Base-by-base conservation (phyloP, 2,888 invertebrate species). In the Girardia tigrina region DNA sequence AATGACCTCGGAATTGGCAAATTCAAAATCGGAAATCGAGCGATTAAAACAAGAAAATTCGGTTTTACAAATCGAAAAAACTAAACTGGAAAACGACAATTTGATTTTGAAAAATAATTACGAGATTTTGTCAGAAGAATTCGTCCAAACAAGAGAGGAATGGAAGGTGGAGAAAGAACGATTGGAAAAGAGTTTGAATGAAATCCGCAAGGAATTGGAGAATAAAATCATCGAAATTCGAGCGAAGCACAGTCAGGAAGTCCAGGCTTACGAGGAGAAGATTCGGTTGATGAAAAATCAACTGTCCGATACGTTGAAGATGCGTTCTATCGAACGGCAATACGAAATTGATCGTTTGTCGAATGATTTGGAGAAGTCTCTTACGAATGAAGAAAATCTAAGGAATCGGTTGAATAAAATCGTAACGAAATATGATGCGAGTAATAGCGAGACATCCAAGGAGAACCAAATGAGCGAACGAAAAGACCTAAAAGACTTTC, bases 221-320 rank as follows among this genome's bases (percentile, higher is more conserved):
- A 56, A 56, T n/a, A 56, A 56, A n/a, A 56, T 56, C n/a, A 56
- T 56, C n/a, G 56, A 56, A 56, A 56, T 56, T 23, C 4, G 56
- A 4, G 20, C n/a, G n/a, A 56, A 56, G 23, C 56, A 56, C n/a
- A 56, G 56, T 8, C 20, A 56, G 2, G 56, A 56, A 56, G n/a
- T 56, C 2, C 4, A 20, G 6, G 4, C 8, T 4, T 56, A 20
- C n/a, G 56, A 56, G n/a, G 56, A 56, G n/a, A 56, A 56, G 23
- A 16, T 56, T n/a, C 56, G 56, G 4, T 56, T 56, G n/a, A 6
- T 56, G n/a, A 56, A 56, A 56, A 56, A 56, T 56, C 56, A 56
- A 8, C n/a, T 56, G n/a, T 20, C 20, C 23, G 56, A 56, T 56
- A 56, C 56, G n/a, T 56, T 56, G 56, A 56, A 56, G 23, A 56